Percentiles rank a stretch among this genome's conserved stretches.
These are phyloP conservation scores for Sinocyclocheilus grahami DNA, from an alignment of 2,113 vertebrate species.

Conservation along the genomic window DNA sequence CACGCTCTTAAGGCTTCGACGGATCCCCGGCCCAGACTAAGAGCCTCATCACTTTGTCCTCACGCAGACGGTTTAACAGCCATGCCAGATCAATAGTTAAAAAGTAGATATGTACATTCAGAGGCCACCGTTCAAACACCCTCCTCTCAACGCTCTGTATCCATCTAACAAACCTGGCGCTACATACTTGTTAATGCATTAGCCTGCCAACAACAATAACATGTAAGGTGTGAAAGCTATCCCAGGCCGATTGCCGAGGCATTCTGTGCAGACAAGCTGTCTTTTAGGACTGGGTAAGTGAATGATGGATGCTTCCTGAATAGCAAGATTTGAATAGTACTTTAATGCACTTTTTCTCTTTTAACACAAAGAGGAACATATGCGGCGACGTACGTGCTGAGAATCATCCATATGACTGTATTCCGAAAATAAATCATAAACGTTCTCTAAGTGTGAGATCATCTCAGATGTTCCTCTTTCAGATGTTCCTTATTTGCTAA, in stretches of 20 bases:
- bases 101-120: conserved; percentile 40
- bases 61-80: conserved; percentile 39
- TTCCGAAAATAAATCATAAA: conserved; percentile 33
- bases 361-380: conserved; percentile 41
- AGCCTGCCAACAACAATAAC: conserved; percentile 58
- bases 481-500: conserved; percentile 11
- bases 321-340: conserved; percentile 26
- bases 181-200: conserved; percentile 57
- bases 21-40: conserved; percentile 10
- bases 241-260: conserved; percentile 44
- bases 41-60: conserved; percentile 27
- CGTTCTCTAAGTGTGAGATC: conserved; percentile 9
- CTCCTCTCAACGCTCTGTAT: conserved; percentile 30
- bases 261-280: conserved; percentile 54
- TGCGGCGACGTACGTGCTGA: conserved; percentile 56
- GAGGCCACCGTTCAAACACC: conserved; percentile 37
- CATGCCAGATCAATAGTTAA: conserved; percentile 33
- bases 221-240: conserved; percentile 53
- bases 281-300: conserved; percentile 37
- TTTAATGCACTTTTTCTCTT: conserved; percentile 13
- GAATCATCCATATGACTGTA: conserved; percentile 35
- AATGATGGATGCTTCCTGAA: conserved; percentile 44
- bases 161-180: conserved; percentile 51
- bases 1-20: conserved; percentile 18
- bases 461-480: conserved; percentile 6